These are phyloP conservation scores for Aldrovandia affinis DNA, from an alignment of 2,797 vertebrate genomes.

Conservation along the genomic window DNA sequence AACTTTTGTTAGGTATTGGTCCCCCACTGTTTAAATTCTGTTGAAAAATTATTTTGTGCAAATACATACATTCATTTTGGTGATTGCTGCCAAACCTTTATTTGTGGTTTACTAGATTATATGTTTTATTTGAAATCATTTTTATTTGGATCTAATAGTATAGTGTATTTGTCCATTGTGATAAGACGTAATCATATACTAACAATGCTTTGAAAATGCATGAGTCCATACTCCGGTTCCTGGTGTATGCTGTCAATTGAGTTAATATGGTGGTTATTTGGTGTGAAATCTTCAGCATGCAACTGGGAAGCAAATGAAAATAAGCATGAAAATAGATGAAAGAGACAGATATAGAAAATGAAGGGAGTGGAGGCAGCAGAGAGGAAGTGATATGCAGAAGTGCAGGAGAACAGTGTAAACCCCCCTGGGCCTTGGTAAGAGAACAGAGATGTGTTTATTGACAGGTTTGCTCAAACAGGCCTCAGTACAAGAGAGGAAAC, in stretches of 20 bases:
- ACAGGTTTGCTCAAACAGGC: neutral
- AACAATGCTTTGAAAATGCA: neutral
- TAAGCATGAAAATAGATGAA: neutral
- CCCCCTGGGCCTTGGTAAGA: neutral
- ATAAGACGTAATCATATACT: neutral
- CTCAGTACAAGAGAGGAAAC: neutral
- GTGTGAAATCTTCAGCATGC: neutral
- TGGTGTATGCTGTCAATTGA: neutral
- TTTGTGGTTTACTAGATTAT: neutral
- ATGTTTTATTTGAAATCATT: too few relatives aligned
- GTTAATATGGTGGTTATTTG: neutral
- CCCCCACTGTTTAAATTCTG: neutral
- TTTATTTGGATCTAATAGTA: too few relatives aligned
- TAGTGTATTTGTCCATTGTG: neutral
- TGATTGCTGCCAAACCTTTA: neutral
- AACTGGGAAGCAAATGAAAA: neutral
- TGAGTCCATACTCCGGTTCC: neutral
- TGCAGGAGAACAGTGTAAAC: neutral
- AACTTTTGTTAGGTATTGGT: neutral
- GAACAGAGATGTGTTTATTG: neutral
- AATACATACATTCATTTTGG: neutral
- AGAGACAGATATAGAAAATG: neutral
- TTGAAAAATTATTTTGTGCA: neutral
- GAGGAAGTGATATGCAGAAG: conserved; percentile 19
- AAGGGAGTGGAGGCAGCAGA: neutral